These are phyloP conservation scores for Sarcophaga carnaria DNA, from an alignment of 2,888 invertebrate species.

Conservation along the genomic window DNA sequence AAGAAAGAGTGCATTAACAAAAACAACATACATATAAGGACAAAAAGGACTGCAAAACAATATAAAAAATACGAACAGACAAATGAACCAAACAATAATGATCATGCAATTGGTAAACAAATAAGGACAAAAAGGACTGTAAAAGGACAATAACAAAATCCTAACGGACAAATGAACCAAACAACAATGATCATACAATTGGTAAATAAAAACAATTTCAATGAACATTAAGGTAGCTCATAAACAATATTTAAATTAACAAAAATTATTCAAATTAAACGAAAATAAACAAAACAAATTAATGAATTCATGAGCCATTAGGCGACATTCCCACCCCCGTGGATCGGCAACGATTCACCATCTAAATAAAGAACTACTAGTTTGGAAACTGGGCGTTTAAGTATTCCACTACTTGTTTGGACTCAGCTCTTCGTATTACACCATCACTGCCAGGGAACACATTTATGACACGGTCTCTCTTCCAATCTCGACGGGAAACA, in stretches of 20 bases:
- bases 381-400: slow-evolving; percentile 70
- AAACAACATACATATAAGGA: too few relatives aligned
- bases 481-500: background rate
- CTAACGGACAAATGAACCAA: too few relatives aligned
- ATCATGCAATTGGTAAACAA: too few relatives aligned
- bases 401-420: slow-evolving; percentile 63
- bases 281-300: background rate
- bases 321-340: slow-evolving; percentile 38
- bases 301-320: background rate
- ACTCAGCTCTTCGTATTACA: slow-evolving; percentile 49
- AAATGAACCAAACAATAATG: too few relatives aligned
- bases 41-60: too few relatives aligned
- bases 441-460: slow-evolving; percentile 37
- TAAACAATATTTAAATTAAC: background rate
- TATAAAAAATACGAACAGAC: too few relatives aligned
- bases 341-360: slow-evolving; percentile 36
- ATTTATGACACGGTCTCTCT: background rate
- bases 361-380: slow-evolving; percentile 79
- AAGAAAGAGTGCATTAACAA: too few relatives aligned
- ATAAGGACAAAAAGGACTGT: too few relatives aligned
- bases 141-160: too few relatives aligned
- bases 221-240: background rate
- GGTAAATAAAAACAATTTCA: too few relatives aligned
- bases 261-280: too few relatives aligned
- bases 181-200: background rate